phyloP scores from a whole-genome alignment of 2,113 vertebrate genomes.

The Cardinalis cardinalis region DNA sequence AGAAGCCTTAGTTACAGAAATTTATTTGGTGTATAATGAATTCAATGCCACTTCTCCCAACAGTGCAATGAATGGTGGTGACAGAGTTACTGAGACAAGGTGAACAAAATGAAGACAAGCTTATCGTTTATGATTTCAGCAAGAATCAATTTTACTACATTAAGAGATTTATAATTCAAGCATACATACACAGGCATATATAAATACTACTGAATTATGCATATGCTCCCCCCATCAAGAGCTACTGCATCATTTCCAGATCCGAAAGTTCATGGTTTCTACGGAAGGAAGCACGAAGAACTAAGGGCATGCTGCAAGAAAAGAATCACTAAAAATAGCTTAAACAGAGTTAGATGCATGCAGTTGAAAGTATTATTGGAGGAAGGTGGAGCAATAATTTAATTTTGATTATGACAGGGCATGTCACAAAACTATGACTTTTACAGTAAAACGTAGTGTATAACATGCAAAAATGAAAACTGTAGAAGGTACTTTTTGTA shows the following conservation, averaged over 20 bases:
- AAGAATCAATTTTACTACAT: not conserved
- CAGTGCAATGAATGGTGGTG: not conserved
- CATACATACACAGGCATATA: not conserved
- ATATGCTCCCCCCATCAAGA: not conserved
- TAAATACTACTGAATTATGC: not conserved
- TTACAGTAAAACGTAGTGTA: not conserved
- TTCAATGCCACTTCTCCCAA: not conserved
- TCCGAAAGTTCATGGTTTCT: not conserved
- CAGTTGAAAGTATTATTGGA: not conserved
- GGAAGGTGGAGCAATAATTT: fast-evolving
- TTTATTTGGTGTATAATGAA: not conserved
- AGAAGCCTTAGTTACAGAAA: not conserved
- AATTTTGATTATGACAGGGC: not conserved
- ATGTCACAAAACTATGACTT: not conserved
- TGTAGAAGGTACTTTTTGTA: not conserved
- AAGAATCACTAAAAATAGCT: not conserved
- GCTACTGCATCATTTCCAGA: not conserved
- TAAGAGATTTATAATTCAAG: not conserved
- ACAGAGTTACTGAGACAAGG: not conserved
- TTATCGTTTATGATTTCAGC: not conserved
- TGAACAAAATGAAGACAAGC: not conserved
- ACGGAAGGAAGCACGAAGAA: not conserved
- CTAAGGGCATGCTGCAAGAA: not conserved
- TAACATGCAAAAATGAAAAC: not conserved
- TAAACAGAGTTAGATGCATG: not conserved